Conservation (phyloP, 2,113 vertebrate genomes). For the Lutjanus erythropterus region DNA sequence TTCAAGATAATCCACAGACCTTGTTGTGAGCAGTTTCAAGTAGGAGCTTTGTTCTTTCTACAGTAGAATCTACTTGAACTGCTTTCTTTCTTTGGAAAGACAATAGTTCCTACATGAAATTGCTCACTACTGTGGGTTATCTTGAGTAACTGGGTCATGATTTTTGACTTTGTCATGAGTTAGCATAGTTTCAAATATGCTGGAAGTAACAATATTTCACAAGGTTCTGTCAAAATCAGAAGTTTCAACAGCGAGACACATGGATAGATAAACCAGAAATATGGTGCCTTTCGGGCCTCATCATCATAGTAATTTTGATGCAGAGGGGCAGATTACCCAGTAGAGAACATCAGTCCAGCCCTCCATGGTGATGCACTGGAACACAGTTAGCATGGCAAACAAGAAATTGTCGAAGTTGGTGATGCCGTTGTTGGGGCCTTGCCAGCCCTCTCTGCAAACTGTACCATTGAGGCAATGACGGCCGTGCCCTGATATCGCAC, state of each 20-base stretch:
- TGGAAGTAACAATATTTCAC: background rate
- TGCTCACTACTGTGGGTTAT: no score
- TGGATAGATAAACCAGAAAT: background rate
- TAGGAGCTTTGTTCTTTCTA: no score
- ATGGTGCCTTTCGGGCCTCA: background rate
- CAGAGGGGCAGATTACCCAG: slow-evolving; percentile 87
- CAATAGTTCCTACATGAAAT: no score
- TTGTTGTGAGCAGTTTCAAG: no score
- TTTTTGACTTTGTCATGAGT: no score
- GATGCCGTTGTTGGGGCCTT: slow-evolving; percentile 97
- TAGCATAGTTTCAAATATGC: background rate
- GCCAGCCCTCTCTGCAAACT: slow-evolving; percentile 93
- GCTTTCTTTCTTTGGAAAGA: no score
- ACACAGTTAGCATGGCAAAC: slow-evolving; percentile 99
- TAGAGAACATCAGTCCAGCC: slow-evolving; percentile 99
- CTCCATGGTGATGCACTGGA: slow-evolving; percentile 99
- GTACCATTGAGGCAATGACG: slow-evolving; percentile 93
- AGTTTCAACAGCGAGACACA: background rate
- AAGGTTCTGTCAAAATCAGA: background rate
- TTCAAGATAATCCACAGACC: no score
- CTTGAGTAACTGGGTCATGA: no score
- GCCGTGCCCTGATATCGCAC: slow-evolving; percentile 95
- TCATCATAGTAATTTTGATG: background rate
- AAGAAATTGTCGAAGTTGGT: slow-evolving; percentile 99
- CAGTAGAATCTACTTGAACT: no score